Evolutionary conservation across 2,113 vertebrate genomes (phyloP).

Genomic region (Ictidomys tridecemlineatus): DNA sequence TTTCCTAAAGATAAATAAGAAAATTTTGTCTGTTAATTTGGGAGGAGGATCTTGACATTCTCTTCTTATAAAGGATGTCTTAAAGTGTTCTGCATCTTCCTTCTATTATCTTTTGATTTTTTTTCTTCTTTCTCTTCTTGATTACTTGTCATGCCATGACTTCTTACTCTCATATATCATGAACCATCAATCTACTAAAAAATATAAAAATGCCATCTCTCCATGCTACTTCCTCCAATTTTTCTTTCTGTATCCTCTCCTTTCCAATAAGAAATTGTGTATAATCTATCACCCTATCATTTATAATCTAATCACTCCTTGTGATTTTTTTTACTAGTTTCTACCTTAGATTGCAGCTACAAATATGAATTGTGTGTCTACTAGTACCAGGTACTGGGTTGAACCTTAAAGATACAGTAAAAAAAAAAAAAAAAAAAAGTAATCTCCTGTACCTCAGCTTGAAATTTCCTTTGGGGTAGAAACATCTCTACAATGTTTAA

Average conservation of each 20-base stretch:
- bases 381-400: not conserved
- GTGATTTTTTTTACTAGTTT: not conserved
- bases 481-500: not conserved
- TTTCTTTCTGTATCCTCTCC: not conserved
- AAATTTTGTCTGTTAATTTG: not conserved
- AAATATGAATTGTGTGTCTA: not conserved
- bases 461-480: not conserved
- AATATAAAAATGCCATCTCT: not conserved
- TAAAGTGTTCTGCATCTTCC: not conserved
- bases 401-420: not conserved
- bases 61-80: not conserved
- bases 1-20: conserved; percentile 52
- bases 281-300: not conserved
- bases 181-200: not conserved
- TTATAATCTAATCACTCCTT: not conserved
- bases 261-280: not conserved
- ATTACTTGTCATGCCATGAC: not conserved
- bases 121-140: conserved; percentile 5
- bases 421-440: not conserved
- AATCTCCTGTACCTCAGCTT: not conserved
- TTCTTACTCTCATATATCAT: not conserved
- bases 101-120: not conserved
- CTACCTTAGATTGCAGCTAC: not conserved
- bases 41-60: not conserved
- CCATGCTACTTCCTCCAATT: not conserved